Conservation (phyloP, 2,113 vertebrate genomes). For the Nyctereutes procyonoides region DNA sequence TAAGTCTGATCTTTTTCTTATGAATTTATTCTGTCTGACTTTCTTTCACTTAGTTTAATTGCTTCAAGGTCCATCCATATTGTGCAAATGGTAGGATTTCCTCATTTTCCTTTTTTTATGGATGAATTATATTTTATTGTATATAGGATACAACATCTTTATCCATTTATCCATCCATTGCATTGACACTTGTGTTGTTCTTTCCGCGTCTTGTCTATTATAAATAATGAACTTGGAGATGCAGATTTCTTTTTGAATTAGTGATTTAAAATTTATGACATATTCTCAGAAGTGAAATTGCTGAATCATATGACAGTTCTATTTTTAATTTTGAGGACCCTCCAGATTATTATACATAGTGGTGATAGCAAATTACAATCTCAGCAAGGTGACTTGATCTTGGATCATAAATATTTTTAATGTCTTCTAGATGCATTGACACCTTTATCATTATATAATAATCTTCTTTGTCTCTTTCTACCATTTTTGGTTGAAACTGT, state of each 20-base stretch:
- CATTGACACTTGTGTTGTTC: neutral
- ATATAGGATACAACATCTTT: neutral
- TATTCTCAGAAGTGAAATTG: neutral
- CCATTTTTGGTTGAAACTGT: neutral
- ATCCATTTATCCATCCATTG: neutral
- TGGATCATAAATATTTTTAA: neutral
- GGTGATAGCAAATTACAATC: neutral
- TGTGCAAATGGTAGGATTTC: neutral
- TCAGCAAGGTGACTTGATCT: neutral
- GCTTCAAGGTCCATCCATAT: neutral
- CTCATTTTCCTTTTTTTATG: neutral
- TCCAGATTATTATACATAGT: neutral
- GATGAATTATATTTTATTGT: neutral
- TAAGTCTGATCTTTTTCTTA: neutral
- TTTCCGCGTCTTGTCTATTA: neutral
- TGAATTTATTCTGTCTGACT: neutral
- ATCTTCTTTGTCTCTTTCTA: neutral
- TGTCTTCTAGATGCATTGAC: neutral
- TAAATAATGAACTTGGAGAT: neutral
- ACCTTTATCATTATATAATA: neutral
- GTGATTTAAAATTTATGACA: neutral
- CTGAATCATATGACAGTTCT: neutral
- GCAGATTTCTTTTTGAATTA: neutral
- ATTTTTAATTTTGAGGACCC: neutral
- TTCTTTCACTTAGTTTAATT: neutral